Conservation (phyloP, 1,140 invertebrate species). For the Antheraea mylitta region DNA sequence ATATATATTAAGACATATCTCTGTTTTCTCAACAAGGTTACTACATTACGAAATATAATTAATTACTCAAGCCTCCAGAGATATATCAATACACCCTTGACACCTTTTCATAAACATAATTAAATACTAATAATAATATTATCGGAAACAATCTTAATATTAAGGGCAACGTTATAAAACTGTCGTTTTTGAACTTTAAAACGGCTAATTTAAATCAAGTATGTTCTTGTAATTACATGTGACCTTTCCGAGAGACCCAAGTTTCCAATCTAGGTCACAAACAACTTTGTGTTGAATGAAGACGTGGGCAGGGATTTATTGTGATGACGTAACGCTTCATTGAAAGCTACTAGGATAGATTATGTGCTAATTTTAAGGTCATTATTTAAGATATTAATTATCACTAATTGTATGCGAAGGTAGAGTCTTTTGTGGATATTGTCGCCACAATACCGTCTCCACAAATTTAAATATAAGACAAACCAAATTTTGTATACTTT, state of each 20-base stretch:
- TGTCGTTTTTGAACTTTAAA: background rate
- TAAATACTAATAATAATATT: background rate
- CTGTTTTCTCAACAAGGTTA: background rate
- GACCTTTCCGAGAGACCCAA: background rate
- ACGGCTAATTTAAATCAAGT: background rate
- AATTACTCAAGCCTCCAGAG: background rate
- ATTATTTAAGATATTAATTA: no score
- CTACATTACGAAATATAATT: background rate
- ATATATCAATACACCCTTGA: background rate
- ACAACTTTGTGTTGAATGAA: constrained; percentile 1
- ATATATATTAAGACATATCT: background rate
- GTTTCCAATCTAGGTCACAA: constrained; percentile 1
- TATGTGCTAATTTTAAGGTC: no score
- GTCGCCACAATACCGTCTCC: no score
- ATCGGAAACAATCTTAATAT: background rate
- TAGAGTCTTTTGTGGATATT: no score
- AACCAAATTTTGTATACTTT: no score
- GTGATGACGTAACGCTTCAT: background rate
- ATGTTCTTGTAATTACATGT: constrained; percentile 1
- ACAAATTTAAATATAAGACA: no score
- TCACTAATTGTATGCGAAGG: no score
- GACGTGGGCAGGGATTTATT: background rate
- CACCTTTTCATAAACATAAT: background rate
- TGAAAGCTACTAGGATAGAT: background rate
- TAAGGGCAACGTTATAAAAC: background rate